A percentile compares a stretch with the other conserved stretches of the same genome.
These are phyloP conservation scores for Laticauda colubrina DNA, from an alignment of 2,113 vertebrate species.

Conservation along the genomic window DNA sequence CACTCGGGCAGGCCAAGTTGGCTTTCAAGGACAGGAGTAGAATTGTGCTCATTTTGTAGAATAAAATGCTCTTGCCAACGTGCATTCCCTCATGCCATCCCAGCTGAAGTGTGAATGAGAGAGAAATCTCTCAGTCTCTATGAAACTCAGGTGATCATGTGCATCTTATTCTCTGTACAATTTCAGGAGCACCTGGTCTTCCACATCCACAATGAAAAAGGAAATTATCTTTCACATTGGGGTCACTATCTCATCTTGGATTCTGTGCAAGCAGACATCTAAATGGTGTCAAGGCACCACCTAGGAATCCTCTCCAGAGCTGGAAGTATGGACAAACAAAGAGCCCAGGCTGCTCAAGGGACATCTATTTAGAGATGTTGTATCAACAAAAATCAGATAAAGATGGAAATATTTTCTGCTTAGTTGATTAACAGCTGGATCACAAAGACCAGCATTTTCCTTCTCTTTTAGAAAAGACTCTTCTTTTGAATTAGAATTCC, in stretches of 20 bases:
- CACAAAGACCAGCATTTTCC: not conserved
- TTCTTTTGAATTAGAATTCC: not conserved
- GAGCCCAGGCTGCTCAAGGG: not conserved
- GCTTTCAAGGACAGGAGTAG: slow-evolving; percentile 16
- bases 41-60: not conserved
- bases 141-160: not conserved
- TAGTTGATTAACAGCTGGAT: not conserved
- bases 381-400: not conserved
- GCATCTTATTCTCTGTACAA: not conserved
- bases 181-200: not conserved
- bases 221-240: not conserved
- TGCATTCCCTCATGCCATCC: not conserved
- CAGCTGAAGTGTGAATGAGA: not conserved
- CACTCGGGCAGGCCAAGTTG: not conserved
- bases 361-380: not conserved
- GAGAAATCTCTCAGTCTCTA: not conserved
- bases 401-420: not conserved
- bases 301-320: not conserved
- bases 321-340: not conserved
- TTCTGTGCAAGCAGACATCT: not conserved
- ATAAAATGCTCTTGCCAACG: not conserved
- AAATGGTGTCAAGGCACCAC: not conserved
- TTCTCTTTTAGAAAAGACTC: not conserved
- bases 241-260: not conserved
- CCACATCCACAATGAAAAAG: not conserved